Evolutionary conservation across 2,113 vertebrate species (phyloP), one percentile per base, ranked within the genome.

Genomic region (Lamprotornis superbus): DNA sequence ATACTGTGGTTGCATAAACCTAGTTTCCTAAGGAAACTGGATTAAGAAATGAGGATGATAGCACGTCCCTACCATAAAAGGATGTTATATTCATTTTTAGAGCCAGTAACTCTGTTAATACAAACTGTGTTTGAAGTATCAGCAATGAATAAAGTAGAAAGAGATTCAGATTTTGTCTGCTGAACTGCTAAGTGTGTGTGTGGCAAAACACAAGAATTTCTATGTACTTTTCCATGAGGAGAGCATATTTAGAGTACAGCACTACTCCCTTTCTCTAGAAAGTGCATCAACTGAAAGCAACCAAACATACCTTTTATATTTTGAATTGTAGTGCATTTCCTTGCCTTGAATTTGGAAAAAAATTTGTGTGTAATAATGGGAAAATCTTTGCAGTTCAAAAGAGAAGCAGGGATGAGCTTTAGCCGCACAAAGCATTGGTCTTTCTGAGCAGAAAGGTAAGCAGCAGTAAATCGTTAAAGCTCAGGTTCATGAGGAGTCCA

Each of bases 331-430:
- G 28, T 42, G 11, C 46, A 70, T 91, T 86, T 90, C 27, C 31
- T 94, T 96, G 57, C 46, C 40, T 55, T 85, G 64, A 92, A 87
- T 63, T 76, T 18, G 8, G 44, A 75, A 79, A 69, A 59, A n/a
- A 2, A 11, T 3, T 7, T 12, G 8, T 64, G 10, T 30, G 53
- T 49, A 71, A 50, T 52, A 84, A 84, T 61, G 39, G 37, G 55
- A 56, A 69, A 44, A 56, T 49, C 56, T 96, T 86, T 93, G 83
- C 82, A 40, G 68, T 65, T 96, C 24, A 65, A 94, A 96, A 78
- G 37, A 87, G 59, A 95, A 37, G 46, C 57, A 37, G 50, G 42
- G 68, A 20, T 53, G 81, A 91, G 46, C 50, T 40, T 88, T 17
- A 76, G 61, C 25, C 4, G 0, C 64, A 37, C 40, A 68, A 19